Evolutionary conservation across 2,797 vertebrate species (phyloP), one percentile per base, ranked within the genome.

Genomic region (Neoniphon sammara): DNA sequence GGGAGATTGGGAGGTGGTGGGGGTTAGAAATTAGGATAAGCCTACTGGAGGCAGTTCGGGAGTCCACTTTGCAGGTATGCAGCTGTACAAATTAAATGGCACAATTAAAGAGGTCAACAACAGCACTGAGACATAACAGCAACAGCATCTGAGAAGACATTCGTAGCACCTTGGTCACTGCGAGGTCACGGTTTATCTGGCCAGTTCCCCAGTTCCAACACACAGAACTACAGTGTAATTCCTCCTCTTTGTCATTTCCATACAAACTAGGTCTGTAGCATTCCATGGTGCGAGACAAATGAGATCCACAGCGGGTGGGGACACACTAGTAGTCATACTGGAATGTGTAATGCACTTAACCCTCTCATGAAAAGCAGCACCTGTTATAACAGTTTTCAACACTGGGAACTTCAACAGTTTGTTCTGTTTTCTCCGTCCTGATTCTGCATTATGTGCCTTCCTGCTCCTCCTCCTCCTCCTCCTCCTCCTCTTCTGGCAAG

Each of bases 401-500:
- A 27, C 58, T 70, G 3, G 14, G 70, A 34, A 49, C 53, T 62
- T 64, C 4, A 30, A 5, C 60, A 12, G 23, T 5, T 27, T 15
- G 4, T 7, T 27, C n/a, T 25, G 9, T 15, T 39, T 50, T 30
- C 25, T 36, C 23, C 4, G 5, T 52, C 47, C 17, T 56, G 34
- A 7, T 55, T 73, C 56, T 81, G 25, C 25, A 27, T 27, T 27
- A 87, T 15, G 25, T 55, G 56, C 62, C 76, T 42, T 69, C 70
- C 0, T 88, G 88, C 21, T 89, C 89, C 0, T 90, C 90, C 18
- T 91, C 91, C 25, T n/a, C n/a, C n/a, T 27, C 25, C 0, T 81
- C 80, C 5, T 78, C 84, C 6, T 93, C 93, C 2, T 80, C 77
- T 17, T 93, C 90, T 0, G 86, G 79, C 73, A 94, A 87, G 82